Evolutionary conservation across 1,140 invertebrate genomes (phyloP).

Genomic region (Mactra quadrangularis): DNA sequence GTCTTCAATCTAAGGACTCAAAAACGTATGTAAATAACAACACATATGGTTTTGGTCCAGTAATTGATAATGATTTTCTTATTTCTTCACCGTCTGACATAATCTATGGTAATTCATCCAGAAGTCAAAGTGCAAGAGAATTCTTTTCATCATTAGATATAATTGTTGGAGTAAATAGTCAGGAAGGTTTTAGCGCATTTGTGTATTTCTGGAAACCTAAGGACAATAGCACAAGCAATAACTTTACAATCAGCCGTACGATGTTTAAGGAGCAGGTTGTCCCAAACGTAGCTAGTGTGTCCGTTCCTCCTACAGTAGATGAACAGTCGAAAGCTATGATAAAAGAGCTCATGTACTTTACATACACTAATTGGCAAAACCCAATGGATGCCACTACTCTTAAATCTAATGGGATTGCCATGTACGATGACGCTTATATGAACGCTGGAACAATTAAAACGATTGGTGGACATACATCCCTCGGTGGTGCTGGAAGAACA

Average conservation of each 20-base stretch:
- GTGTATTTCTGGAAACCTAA: background rate
- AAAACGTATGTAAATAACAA: constrained; percentile 87
- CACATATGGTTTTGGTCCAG: constrained; percentile 84
- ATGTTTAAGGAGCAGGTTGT: constrained; percentile 13
- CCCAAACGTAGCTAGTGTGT: background rate
- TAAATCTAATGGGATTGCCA: background rate
- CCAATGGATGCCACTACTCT: background rate
- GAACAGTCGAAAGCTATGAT: background rate
- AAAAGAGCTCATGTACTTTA: background rate
- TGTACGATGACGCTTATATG: background rate
- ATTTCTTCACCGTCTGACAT: constrained; percentile 73
- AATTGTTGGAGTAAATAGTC: constrained; percentile 85
- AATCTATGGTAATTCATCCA: constrained; percentile 92
- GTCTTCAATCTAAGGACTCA: constrained; percentile 82
- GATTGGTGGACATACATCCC: background rate
- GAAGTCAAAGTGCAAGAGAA: constrained; percentile 89
- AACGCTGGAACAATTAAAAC: background rate
- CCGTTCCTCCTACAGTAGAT: background rate
- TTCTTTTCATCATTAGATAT: constrained; percentile 80
- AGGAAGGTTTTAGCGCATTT: background rate
- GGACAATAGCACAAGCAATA: background rate
- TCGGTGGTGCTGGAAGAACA: background rate
- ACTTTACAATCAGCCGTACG: constrained; percentile 6
- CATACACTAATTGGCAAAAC: constrained; percentile 31
- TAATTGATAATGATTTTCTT: constrained; percentile 6